Conservation (phyloP, 2,113 vertebrate species). For the Mormoops blainvillei region DNA sequence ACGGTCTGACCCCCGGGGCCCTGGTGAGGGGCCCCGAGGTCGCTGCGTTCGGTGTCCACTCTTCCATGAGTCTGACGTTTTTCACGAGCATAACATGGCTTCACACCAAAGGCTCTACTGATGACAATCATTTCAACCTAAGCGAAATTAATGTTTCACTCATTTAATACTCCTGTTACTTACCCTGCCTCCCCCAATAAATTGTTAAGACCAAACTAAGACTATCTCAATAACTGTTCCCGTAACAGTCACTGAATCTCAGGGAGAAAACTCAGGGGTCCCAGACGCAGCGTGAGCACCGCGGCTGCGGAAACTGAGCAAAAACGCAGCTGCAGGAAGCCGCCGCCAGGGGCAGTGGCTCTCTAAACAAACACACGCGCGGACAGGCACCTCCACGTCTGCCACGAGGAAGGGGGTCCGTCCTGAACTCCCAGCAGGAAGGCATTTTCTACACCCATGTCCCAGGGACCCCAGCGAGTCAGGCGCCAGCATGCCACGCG, state of each 20-base stretch:
- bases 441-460: background rate
- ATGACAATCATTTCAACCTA: background rate
- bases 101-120: background rate
- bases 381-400: background rate
- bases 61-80: background rate
- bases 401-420: background rate
- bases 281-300: accelerated
- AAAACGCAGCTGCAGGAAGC: accelerated
- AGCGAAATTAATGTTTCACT: background rate
- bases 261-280: background rate
- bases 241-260: background rate
- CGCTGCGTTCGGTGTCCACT: too few relatives aligned
- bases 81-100: background rate
- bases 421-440: background rate
- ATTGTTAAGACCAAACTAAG: background rate
- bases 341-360: too few relatives aligned
- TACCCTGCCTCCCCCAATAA: background rate
- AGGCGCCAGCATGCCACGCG: accelerated
- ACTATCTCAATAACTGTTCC: background rate
- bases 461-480: background rate
- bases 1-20: too few relatives aligned
- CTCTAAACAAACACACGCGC: background rate
- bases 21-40: background rate
- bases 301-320: background rate
- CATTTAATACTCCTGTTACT: background rate